Evolutionary conservation across 1,140 invertebrate genomes (phyloP).

Genomic region (Sycophila sp.): DNA sequence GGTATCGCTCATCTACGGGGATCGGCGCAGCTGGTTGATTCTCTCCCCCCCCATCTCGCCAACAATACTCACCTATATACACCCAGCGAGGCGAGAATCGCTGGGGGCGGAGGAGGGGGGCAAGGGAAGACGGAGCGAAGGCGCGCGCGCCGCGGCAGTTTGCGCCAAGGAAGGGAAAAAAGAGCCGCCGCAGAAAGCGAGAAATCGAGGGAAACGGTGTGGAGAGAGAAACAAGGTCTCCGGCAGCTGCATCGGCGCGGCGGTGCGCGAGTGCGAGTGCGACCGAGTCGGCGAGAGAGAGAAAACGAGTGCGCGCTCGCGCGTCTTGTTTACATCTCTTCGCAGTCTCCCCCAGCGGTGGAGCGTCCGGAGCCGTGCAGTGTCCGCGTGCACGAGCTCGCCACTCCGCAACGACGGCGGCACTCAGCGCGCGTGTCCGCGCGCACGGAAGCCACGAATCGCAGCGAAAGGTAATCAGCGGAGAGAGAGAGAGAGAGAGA

Average conservation of each 20-base stretch:
- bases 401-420: background rate
- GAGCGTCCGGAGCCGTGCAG: background rate
- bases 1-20: no score
- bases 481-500: background rate
- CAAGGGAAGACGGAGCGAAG: background rate
- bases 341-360: background rate
- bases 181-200: background rate
- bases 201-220: background rate
- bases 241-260: background rate
- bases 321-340: no score
- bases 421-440: background rate
- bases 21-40: no score
- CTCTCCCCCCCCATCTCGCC: no score
- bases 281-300: background rate
- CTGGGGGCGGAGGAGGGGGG: background rate
- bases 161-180: conserved; percentile 6
- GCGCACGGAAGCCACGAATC: background rate
- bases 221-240: background rate
- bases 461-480: background rate
- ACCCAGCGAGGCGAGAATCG: background rate
- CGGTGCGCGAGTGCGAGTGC: background rate
- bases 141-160: background rate
- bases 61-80: background rate
- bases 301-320: no score
- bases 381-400: background rate